A percentile compares a stretch with the other conserved stretches of the same genome.
phyloP scores from a whole-genome alignment of 64 coral and sea anemone species.

The Exaiptasia diaphana region DNA sequence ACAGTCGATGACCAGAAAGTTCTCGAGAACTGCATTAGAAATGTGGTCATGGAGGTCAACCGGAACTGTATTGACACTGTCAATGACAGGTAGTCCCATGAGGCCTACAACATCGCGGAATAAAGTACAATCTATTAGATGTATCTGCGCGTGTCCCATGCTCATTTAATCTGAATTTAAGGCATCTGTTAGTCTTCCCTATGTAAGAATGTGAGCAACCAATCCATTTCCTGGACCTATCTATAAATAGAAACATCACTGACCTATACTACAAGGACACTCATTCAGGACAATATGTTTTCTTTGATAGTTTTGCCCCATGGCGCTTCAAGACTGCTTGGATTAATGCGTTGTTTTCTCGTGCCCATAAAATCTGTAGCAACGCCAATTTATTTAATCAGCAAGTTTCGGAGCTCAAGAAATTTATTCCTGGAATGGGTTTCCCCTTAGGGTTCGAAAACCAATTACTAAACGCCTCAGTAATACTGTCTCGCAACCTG shows the following conservation, averaged over 20 bases:
- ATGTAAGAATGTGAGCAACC: too few species aligned
- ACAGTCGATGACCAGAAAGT: too few species aligned
- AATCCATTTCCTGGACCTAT: constrained; percentile 31
- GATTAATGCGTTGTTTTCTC: constrained; percentile 3
- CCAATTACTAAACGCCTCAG: not conserved
- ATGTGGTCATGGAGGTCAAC: too few species aligned
- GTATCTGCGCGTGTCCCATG: too few species aligned
- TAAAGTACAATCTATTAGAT: too few species aligned
- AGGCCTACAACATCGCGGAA: too few species aligned
- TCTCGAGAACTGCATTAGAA: too few species aligned
- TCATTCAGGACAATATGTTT: constrained; percentile 2
- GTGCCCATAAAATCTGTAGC: not conserved
- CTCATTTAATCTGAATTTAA: too few species aligned
- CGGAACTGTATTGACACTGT: too few species aligned
- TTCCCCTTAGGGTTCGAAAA: not conserved
- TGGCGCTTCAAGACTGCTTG: constrained; percentile 1
- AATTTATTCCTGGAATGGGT: not conserved
- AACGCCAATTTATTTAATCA: not conserved
- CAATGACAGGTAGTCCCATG: too few species aligned
- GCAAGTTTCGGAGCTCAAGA: not conserved
- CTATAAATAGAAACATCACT: constrained; percentile 8
- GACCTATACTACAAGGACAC: constrained; percentile 14
- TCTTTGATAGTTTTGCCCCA: constrained; percentile 15
- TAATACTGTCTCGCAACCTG: not conserved
- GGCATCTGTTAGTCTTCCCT: too few species aligned